Evolutionary conservation across 2,113 vertebrate genomes (phyloP).

Genomic region (Carassius auratus): DNA sequence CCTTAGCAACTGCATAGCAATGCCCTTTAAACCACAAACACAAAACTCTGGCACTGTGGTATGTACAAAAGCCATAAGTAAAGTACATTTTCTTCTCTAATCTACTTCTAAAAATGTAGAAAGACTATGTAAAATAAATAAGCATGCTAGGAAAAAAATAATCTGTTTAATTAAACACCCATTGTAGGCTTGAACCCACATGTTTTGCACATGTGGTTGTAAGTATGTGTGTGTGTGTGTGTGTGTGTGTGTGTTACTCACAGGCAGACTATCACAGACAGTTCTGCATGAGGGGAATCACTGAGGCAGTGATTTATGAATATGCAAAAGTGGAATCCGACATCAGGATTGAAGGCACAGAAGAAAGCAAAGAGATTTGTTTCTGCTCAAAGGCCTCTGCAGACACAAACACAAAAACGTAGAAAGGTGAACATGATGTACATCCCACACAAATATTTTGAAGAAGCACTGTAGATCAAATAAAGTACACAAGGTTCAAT

Average conservation of each 20-base stretch:
- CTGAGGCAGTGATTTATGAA: slow-evolving; percentile 70
- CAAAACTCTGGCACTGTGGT: background rate
- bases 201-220: background rate
- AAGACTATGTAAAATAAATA: background rate
- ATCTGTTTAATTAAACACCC: background rate
- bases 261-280: slow-evolving; percentile 76
- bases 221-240: background rate
- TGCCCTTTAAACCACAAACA: background rate
- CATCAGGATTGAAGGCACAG: slow-evolving; percentile 73
- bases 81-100: background rate
- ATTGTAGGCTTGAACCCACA: background rate
- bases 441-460: background rate
- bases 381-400: slow-evolving; percentile 76
- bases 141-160: background rate
- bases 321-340: slow-evolving; percentile 70
- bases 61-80: background rate
- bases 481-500: background rate
- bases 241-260: slow-evolving; percentile 67
- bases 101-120: background rate
- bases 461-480: background rate
- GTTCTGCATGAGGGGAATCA: slow-evolving; percentile 58
- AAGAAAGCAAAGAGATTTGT: slow-evolving; percentile 72
- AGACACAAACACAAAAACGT: slow-evolving; percentile 25
- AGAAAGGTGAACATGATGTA: background rate
- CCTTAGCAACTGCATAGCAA: background rate